Evolutionary conservation across 2,797 vertebrate species (phyloP).

Genomic region (Buceros bicornis): DNA sequence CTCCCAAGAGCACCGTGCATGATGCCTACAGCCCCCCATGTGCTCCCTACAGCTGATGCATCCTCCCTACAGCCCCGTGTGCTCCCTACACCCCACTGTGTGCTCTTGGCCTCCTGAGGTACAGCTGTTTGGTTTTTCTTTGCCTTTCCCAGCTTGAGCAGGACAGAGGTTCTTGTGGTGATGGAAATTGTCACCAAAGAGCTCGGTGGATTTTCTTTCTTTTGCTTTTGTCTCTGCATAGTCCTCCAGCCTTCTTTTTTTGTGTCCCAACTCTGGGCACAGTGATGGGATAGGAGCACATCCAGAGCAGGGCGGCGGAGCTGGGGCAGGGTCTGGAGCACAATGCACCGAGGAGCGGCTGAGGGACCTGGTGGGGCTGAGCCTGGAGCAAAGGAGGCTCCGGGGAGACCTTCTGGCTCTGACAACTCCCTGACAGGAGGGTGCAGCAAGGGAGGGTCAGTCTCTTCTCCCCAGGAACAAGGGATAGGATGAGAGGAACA

Average conservation of each 20-base stretch:
- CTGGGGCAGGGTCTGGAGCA: not conserved
- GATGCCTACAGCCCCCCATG: not conserved
- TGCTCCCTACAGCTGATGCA: not conserved
- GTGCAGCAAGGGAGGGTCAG: rapidly evolving
- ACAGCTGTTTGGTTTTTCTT: not conserved
- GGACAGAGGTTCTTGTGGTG: not conserved
- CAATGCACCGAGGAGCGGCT: no score
- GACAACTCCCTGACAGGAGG: not conserved
- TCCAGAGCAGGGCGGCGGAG: not conserved
- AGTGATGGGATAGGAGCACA: rapidly evolving
- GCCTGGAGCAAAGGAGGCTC: not conserved
- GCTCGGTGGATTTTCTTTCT: not conserved
- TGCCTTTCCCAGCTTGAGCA: not conserved
- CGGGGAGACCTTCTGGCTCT: not conserved
- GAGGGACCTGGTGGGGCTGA: not conserved
- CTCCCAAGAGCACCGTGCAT: not conserved
- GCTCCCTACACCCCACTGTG: not conserved
- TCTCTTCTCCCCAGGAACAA: not conserved
- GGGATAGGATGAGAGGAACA: not conserved
- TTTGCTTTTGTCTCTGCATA: not conserved
- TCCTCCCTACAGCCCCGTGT: not conserved
- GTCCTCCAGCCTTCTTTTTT: not conserved
- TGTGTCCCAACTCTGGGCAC: not conserved
- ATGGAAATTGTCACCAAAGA: not conserved
- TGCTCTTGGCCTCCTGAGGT: not conserved